phyloP scores from a whole-genome alignment of 2,888 invertebrate genomes.

The Allacma fusca region DNA sequence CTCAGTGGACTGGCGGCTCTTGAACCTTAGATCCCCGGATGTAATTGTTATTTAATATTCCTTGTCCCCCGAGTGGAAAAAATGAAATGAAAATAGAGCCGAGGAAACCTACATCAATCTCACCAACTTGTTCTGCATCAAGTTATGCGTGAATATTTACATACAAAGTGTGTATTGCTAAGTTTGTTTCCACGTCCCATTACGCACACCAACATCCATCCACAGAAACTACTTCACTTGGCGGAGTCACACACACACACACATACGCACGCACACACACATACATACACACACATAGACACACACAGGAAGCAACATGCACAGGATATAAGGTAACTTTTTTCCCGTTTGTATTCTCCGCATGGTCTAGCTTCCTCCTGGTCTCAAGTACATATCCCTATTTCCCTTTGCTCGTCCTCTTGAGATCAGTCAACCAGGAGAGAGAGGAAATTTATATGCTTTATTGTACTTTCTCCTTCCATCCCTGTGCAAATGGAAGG shows the following conservation, averaged over 20 bases:
- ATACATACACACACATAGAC: too few relatives aligned
- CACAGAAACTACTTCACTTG: too few relatives aligned
- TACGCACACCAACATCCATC: background rate
- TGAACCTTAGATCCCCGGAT: background rate
- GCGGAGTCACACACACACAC: background rate
- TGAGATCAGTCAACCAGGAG: slow-evolving; percentile 16
- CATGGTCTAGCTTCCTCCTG: background rate
- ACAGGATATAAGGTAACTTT: too few relatives aligned
- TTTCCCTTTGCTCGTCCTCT: background rate
- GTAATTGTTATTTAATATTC: slow-evolving; percentile 40
- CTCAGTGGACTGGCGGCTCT: too few relatives aligned
- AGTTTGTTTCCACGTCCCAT: background rate
- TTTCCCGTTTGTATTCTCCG: too few relatives aligned
- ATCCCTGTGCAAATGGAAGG: background rate
- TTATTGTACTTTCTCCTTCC: slow-evolving; percentile 11
- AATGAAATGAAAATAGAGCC: background rate
- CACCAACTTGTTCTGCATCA: too few relatives aligned
- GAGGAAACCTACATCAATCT: background rate
- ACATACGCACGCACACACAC: background rate
- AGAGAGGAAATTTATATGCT: background rate
- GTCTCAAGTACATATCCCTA: background rate
- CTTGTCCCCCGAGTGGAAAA: background rate
- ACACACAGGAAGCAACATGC: too few relatives aligned
- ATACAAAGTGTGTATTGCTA: background rate
- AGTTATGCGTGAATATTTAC: background rate